Evolutionary conservation across 2,888 invertebrate genomes (phyloP), one percentile per base, ranked within the genome.

Genomic region (Meganola albula): DNA sequence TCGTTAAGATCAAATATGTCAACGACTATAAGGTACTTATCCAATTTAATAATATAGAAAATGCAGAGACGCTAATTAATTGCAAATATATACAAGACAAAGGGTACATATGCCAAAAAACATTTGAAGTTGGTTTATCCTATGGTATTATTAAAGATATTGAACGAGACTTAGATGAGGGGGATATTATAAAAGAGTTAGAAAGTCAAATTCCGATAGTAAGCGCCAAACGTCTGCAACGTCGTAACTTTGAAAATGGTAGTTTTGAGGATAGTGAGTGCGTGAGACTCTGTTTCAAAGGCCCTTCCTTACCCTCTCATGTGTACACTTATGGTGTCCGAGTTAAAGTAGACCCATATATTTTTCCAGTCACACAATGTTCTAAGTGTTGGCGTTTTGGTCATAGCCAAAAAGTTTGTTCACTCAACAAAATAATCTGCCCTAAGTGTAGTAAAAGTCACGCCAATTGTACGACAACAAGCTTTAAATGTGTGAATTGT

Each of bases 101-200:
- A 10, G 25, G 25, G 4, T 25, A 14, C 9, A 25, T 9, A 9
- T 25, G 25, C 14, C 25, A 12, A 13, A 25, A 10, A n/a, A 25
- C 25, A 4, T 13, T 13, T 4, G 25, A 25, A 9, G 10, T 10
- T 10, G 10, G 4, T 9, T 10, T 14, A 6, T 25, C 25, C 2
- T 25, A 25, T 25, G 25, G 25, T n/a, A 14, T 25, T 4, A 10
- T 25, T 2, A 25, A 25, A 25, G 3, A 13, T n/a, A 25, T 25
- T 4, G 25, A 25, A 4, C 4, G n/a, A 12, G 25, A 25, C 7
- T 13, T 9, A 9, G n/a, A 12, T 3, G 25, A 25, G 14, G 25
- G 14, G 14, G 25, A 25, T 5, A 25, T 25, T 12, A 25, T 25
- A 9, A 10, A 13, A 10, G 13, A 10, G 2, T 9, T 25, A 6